These are phyloP conservation scores for Arrhamphus sclerolepis DNA, from an alignment of 2,797 vertebrate species.

Conservation along the genomic window DNA sequence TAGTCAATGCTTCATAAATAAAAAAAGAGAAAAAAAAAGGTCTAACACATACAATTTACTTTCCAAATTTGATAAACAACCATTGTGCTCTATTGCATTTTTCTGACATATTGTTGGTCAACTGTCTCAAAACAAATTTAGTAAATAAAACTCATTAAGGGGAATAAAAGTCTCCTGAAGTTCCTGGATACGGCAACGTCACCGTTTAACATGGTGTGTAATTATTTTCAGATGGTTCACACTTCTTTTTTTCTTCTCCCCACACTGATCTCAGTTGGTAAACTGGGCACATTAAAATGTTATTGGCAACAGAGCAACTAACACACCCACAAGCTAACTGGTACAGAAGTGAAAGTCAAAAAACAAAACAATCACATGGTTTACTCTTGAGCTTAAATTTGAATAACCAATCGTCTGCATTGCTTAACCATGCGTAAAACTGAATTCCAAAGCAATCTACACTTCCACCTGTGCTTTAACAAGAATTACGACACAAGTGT, in stretches of 20 bases:
- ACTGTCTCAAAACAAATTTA: too few species aligned
- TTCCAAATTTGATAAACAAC: too few species aligned
- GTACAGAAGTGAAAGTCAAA: too few species aligned
- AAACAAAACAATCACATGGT: too few species aligned
- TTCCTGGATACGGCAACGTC: not conserved
- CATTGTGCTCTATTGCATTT: too few species aligned
- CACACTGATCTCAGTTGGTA: constrained; percentile 6
- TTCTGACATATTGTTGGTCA: too few species aligned
- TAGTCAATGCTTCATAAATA: too few species aligned
- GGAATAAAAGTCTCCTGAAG: not conserved
- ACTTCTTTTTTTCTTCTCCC: too few species aligned
- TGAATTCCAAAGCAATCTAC: not conserved
- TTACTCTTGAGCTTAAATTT: not conserved
- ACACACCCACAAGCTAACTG: not conserved
- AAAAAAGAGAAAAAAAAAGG: too few species aligned
- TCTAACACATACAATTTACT: too few species aligned
- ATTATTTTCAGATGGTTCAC: constrained; percentile 9
- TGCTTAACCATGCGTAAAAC: too few species aligned
- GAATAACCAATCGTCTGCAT: too few species aligned
- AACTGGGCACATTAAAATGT: constrained; percentile 13
- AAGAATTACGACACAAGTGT: not conserved
- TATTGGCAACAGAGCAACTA: constrained; percentile 16
- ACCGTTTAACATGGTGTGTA: not conserved
- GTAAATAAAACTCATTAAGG: not conserved
- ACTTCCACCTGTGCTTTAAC: not conserved